A percentile compares a stretch with the other conserved stretches of the same genome.
Evolutionary conservation across 2,888 invertebrate species (phyloP).

Genomic region (Molorchus minor): DNA sequence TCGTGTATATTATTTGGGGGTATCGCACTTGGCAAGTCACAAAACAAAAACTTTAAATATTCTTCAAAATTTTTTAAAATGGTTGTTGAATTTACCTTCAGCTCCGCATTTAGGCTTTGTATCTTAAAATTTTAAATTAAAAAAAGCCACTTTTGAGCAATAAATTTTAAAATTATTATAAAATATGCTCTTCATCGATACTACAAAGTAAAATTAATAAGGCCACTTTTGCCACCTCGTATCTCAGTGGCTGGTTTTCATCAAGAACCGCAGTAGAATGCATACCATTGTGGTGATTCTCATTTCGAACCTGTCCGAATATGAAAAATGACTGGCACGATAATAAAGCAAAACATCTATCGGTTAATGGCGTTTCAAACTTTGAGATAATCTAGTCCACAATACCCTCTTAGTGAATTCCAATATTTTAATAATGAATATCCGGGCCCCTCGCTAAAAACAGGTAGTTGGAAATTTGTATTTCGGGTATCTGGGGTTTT

Average conservation of each 20-base stretch:
- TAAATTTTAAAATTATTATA: too few relatives aligned
- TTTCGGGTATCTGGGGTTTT: constrained; percentile 32
- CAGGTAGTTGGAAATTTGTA: constrained; percentile 43
- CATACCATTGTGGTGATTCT: constrained; percentile 9
- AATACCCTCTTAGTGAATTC: constrained; percentile 29
- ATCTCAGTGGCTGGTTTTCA: neutral
- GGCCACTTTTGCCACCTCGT: neutral
- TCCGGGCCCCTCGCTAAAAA: constrained; percentile 35
- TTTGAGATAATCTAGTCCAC: constrained; percentile 20
- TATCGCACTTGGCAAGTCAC: too few relatives aligned
- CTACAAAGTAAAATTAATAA: constrained; percentile 1
- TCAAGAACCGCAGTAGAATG: neutral
- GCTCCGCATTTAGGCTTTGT: too few relatives aligned
- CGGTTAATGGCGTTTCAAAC: constrained; percentile 21
- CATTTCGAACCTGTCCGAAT: constrained; percentile 31
- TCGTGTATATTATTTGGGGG: too few relatives aligned
- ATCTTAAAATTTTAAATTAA: too few relatives aligned
- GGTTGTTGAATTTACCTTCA: too few relatives aligned
- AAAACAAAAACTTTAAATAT: too few relatives aligned
- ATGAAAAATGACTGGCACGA: constrained; percentile 34
- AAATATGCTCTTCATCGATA: too few relatives aligned
- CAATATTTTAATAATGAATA: constrained; percentile 33
- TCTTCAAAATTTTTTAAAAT: too few relatives aligned
- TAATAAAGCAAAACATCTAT: constrained; percentile 19
- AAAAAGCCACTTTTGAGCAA: too few relatives aligned